Evolutionary conservation across 1,140 invertebrate genomes (phyloP).

Genomic region (Triops cancriformis): DNA sequence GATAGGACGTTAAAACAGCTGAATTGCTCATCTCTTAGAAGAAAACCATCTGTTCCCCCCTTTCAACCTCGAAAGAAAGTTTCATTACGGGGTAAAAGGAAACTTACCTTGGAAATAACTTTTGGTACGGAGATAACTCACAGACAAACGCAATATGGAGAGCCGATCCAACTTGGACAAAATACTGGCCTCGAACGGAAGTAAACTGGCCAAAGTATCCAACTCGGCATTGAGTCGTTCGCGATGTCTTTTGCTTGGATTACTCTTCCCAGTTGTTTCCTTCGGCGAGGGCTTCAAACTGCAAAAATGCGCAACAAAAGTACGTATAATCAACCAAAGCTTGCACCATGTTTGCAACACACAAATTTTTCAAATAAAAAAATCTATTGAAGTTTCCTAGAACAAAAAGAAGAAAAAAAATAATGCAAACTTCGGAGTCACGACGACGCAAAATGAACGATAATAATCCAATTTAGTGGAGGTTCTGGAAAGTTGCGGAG

Average conservation of each 20-base stretch:
- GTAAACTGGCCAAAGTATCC: constrained; percentile 90
- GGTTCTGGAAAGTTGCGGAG: too few relatives aligned
- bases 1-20: too few relatives aligned
- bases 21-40: too few relatives aligned
- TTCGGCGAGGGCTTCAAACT: constrained; percentile 91
- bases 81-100: neutral
- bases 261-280: constrained; percentile 95
- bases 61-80: too few relatives aligned
- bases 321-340: neutral
- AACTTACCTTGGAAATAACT: constrained; percentile 96
- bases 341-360: too few relatives aligned
- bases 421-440: neutral
- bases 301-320: constrained; percentile 32
- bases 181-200: constrained; percentile 97
- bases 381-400: too few relatives aligned
- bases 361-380: too few relatives aligned
- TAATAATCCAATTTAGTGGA: too few relatives aligned
- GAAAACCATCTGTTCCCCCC: too few relatives aligned
- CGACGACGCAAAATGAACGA: too few relatives aligned
- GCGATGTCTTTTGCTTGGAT: constrained; percentile 94
- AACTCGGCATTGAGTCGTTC: constrained; percentile 96
- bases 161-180: constrained; percentile 96
- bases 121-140: constrained; percentile 96
- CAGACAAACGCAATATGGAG: constrained; percentile 90
- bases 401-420: too few relatives aligned